These are phyloP conservation scores for Diglossa cyanea DNA, from an alignment of 2,797 vertebrate species.

Conservation along the genomic window DNA sequence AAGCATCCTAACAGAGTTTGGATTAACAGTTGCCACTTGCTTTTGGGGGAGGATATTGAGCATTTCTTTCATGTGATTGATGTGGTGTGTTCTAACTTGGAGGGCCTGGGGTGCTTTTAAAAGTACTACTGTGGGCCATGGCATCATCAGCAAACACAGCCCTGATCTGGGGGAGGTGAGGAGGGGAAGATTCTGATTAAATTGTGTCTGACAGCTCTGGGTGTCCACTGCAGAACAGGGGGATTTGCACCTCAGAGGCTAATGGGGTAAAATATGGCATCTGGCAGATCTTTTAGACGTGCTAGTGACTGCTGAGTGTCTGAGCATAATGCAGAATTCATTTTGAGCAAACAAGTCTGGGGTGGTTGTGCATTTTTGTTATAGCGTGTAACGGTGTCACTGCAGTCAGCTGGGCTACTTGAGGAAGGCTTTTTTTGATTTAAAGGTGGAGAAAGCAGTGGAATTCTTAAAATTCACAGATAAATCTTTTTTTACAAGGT, in stretches of 20 bases:
- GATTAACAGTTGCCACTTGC: background rate
- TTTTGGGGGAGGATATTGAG: background rate
- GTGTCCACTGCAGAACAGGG: background rate
- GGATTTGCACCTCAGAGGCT: constrained; percentile 6
- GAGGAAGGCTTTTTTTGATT: background rate
- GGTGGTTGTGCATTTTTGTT: background rate
- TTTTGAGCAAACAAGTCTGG: background rate
- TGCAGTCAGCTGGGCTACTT: background rate
- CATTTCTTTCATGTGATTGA: background rate
- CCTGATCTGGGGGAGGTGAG: background rate
- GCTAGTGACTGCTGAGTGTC: background rate
- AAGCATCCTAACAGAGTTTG: background rate
- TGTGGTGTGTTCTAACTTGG: background rate
- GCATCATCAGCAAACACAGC: background rate
- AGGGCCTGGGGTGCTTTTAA: background rate
- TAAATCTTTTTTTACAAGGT: background rate
- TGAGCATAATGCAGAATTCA: background rate
- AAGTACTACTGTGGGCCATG: background rate
- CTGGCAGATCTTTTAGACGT: background rate
- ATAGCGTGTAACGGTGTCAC: background rate
- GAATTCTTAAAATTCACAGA: background rate
- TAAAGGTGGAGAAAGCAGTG: background rate
- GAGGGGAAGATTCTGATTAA: background rate
- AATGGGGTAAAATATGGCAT: background rate
- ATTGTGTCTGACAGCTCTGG: background rate